Evolutionary conservation across 2,888 invertebrate species (phyloP).

Genomic region (Cylindroiulus punctatus): DNA sequence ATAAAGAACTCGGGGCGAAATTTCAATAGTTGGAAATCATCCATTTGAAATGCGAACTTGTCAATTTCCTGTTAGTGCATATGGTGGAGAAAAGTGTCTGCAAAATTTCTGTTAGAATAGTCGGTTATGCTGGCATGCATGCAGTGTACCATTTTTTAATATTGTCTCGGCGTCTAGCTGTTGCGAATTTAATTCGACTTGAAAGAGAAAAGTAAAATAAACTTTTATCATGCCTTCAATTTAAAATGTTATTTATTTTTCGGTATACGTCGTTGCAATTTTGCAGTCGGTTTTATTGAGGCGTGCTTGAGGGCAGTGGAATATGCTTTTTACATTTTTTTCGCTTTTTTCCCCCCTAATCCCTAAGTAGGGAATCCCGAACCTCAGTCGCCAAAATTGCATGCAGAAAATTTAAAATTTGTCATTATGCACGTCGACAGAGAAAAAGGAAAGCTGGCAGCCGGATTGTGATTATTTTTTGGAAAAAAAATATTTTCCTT

Average conservation of each 20-base stretch:
- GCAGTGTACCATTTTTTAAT: background rate
- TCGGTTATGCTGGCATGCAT: background rate
- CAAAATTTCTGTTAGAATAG: background rate
- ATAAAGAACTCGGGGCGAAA: no score
- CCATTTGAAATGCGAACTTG: background rate
- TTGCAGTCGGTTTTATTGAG: background rate
- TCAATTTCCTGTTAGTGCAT: background rate
- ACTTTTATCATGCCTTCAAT: constrained; percentile 3
- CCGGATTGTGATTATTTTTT: background rate
- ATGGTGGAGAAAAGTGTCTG: background rate
- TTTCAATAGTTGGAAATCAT: no score
- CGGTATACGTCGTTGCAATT: background rate
- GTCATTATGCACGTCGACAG: background rate
- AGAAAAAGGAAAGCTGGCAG: background rate
- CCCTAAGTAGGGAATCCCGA: background rate
- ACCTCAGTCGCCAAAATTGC: background rate
- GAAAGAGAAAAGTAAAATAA: background rate
- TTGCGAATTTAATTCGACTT: background rate
- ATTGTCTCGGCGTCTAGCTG: background rate
- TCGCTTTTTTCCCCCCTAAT: background rate
- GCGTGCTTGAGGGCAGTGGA: background rate
- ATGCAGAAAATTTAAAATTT: constrained; percentile 7
- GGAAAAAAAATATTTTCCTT: background rate
- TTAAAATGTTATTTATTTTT: constrained; percentile 21
- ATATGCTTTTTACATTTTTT: constrained; percentile 4